Evolutionary conservation across 2,797 vertebrate genomes (phyloP).

Genomic region (Simalia tracyae): DNA sequence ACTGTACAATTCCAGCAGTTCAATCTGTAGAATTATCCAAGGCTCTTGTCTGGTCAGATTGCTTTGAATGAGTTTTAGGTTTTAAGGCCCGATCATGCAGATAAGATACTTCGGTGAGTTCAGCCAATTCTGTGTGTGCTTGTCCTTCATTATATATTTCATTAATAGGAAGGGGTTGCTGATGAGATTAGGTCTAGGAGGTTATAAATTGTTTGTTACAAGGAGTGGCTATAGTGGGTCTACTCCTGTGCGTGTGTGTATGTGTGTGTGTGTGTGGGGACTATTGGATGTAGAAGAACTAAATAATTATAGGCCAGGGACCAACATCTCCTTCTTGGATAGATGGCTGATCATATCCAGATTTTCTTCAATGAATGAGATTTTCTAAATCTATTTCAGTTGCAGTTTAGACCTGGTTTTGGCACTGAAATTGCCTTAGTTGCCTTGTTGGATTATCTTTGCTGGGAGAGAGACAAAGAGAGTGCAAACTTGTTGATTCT

Average conservation of each 20-base stretch:
- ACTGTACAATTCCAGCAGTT: background rate
- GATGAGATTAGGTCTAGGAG: background rate
- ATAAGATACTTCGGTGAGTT: background rate
- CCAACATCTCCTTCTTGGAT: background rate
- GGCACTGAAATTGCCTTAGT: background rate
- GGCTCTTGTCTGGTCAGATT: background rate
- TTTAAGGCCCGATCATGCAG: background rate
- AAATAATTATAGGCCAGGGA: background rate
- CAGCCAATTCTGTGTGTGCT: background rate
- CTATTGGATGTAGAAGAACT: background rate
- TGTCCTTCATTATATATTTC: background rate
- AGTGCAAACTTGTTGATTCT: too few relatives aligned
- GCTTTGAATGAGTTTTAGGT: background rate
- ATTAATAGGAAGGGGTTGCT: background rate
- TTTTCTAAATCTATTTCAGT: background rate
- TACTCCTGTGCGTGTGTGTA: background rate
- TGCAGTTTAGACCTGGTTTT: background rate
- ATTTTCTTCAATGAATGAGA: background rate
- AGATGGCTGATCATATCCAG: background rate
- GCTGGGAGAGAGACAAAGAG: too few relatives aligned
- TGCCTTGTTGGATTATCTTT: background rate
- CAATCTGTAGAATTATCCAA: background rate
- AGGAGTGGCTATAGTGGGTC: too few relatives aligned
- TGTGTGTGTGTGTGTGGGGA: background rate
- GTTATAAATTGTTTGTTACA: background rate